Conservation (phyloP, 2,797 vertebrate genomes). For the Gambelia wislizenii region DNA sequence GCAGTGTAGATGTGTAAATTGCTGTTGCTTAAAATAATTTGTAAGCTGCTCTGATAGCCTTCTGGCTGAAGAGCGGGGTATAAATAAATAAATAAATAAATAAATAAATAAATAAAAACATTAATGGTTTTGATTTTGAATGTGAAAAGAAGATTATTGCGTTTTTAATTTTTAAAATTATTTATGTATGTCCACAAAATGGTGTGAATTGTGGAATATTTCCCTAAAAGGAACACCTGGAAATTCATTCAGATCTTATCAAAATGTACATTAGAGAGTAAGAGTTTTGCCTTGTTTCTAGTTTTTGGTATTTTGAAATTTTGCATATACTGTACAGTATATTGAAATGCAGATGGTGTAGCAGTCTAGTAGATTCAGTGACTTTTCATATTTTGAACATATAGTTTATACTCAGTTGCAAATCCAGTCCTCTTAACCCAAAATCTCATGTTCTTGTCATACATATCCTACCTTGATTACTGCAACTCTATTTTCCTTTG, state of each 20-base stretch:
- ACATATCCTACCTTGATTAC: background rate
- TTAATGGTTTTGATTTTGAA: background rate
- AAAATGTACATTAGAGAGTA: background rate
- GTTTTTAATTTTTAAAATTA: background rate
- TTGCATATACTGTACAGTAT: background rate
- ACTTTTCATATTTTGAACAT: background rate
- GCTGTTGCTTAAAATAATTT: too few species aligned
- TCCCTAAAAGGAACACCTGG: background rate
- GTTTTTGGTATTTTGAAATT: background rate
- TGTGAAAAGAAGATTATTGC: background rate
- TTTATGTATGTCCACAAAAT: background rate
- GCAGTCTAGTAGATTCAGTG: background rate
- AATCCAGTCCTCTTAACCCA: background rate
- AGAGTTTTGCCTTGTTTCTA: background rate
- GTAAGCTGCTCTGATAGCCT: too few species aligned
- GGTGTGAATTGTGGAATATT: background rate
- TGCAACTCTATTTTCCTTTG: background rate
- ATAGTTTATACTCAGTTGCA: background rate
- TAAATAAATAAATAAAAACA: too few species aligned
- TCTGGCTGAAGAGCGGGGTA: too few species aligned
- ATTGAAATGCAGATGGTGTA: background rate
- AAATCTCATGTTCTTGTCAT: background rate
- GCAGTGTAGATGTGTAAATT: too few species aligned
- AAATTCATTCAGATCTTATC: background rate
- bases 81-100: too few species aligned